Evolutionary conservation across 2,797 vertebrate species (phyloP), one percentile per base, ranked within the genome.

Genomic region (Knipowitschia caucasica): DNA sequence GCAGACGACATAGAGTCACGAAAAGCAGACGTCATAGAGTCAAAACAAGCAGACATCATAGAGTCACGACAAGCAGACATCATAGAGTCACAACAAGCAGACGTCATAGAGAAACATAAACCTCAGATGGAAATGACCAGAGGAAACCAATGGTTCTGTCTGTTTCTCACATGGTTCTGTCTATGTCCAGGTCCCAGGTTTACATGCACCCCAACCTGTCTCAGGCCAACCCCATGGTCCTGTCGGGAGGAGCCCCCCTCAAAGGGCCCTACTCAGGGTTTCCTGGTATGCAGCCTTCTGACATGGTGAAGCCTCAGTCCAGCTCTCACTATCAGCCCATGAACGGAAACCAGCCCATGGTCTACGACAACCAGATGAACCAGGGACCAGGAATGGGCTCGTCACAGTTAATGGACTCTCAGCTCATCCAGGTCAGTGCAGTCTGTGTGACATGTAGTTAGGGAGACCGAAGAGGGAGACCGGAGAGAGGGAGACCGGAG

Each of bases 121-220:
- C n/a, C n/a, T n/a, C n/a, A n/a, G n/a, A n/a, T 20, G 7, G 44
- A 18, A 18, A 46, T 46, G 10, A n/a, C n/a, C n/a, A n/a, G n/a
- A n/a, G n/a, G n/a, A n/a, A n/a, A n/a, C n/a, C n/a, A n/a, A n/a
- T n/a, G n/a, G n/a, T n/a, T n/a, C n/a, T n/a, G n/a, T n/a, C n/a
- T 27, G 2, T 30, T 23, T 9, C 49, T 36, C 0, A 4, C 18
- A 62, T 35, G 44, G 24, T 17, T 15, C 33, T 47, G 23, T 10
- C 3, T 23, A 14, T 15, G 25, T 53, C 23, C 78, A 99, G 97
- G 79, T 99, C 97, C 83, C 97, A 95, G 89, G 93, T 99, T 80
- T 99, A 98, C 80, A 97, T 99, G 96, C 97, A 99, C 68, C 96
- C 94, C 66, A 99, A 94, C 89, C 88, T 99, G 71, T 99, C 97